A percentile compares a stretch with the other conserved stretches of the same genome.
phyloP scores from a whole-genome alignment of 2,797 vertebrate species.

The Siniperca scherzeri region DNA sequence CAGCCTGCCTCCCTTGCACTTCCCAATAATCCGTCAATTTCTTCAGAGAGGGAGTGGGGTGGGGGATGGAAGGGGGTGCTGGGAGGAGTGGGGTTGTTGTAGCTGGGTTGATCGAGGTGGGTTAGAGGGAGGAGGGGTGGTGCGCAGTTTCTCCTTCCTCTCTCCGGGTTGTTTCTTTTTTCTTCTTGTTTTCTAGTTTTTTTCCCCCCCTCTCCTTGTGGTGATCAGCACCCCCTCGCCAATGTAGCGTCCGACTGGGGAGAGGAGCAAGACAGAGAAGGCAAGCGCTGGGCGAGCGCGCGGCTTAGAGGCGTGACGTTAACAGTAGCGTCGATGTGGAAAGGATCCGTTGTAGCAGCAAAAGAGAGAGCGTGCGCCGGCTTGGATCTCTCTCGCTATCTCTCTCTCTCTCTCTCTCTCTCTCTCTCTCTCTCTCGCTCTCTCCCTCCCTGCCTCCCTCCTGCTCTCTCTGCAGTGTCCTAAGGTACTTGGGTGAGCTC shows the following conservation, averaged over 20 bases:
- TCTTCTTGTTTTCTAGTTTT: conserved; percentile 65
- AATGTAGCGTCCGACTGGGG: conserved; percentile 75
- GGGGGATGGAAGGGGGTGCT: conserved; percentile 74
- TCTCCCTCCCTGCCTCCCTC: conserved; percentile 51
- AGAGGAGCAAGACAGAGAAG: conserved; percentile 70
- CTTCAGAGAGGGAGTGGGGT: conserved; percentile 79
- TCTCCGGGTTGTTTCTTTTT: conserved; percentile 67
- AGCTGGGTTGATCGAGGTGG: conserved; percentile 74
- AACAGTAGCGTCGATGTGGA: conserved; percentile 82
- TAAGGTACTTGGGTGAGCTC: conserved; percentile 85
- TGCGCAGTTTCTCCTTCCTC: conserved; percentile 76
- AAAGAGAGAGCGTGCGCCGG: conserved; percentile 84
- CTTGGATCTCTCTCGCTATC: conserved; percentile 56
- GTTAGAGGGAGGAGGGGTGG: conserved; percentile 73
- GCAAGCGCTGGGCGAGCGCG: conserved; percentile 73
- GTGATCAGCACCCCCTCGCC: conserved; percentile 72
- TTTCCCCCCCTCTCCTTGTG: conserved; percentile 57
- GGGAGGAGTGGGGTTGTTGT: conserved; percentile 70
- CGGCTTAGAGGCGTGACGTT: conserved; percentile 83
- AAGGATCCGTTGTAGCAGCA: conserved; percentile 84
- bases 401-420: conserved; percentile 31
- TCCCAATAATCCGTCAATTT: conserved; percentile 90
- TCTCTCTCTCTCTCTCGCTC: conserved; percentile 22
- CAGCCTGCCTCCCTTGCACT: conserved; percentile 83
- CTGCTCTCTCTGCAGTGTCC: conserved; percentile 83